These are phyloP conservation scores for Dynastes hyllus DNA, from an alignment of 2,888 invertebrate species.

Conservation along the genomic window DNA sequence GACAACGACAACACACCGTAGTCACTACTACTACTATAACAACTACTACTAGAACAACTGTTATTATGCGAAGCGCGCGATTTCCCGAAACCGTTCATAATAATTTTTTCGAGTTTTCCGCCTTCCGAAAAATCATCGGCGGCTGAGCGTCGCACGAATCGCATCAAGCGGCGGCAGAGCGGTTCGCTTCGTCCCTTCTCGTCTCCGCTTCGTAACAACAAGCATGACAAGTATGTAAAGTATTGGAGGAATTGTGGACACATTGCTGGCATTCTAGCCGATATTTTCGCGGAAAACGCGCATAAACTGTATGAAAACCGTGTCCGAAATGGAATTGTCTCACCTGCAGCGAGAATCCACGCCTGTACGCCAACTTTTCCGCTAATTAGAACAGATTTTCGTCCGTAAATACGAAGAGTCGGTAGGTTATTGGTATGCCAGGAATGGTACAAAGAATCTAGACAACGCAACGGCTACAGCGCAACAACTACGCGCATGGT, in stretches of 20 bases:
- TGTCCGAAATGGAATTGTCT: slow-evolving; percentile 75
- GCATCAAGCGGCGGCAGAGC: slow-evolving; percentile 33
- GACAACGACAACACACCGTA: slow-evolving; percentile 42
- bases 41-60: slow-evolving; percentile 9
- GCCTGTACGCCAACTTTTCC: slow-evolving; percentile 76
- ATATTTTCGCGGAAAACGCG: slow-evolving; percentile 77
- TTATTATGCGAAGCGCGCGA: slow-evolving; percentile 53
- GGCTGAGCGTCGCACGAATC: slow-evolving; percentile 17
- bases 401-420: slow-evolving; percentile 82
- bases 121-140: slow-evolving; percentile 62
- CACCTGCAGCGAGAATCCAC: slow-evolving; percentile 81
- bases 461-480: slow-evolving; percentile 93
- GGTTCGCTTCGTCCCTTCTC: slow-evolving; percentile 65
- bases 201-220: slow-evolving; percentile 74
- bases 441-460: slow-evolving; percentile 98
- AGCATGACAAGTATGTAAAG: slow-evolving; percentile 86
- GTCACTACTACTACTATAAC: slow-evolving; percentile 30
- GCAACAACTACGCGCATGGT: slow-evolving; percentile 88
- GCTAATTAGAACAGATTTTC: slow-evolving; percentile 81
- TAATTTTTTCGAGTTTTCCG: slow-evolving; percentile 56
- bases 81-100: slow-evolving; percentile 54
- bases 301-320: slow-evolving; percentile 78
- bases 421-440: slow-evolving; percentile 91
- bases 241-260: slow-evolving; percentile 84
- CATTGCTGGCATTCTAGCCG: slow-evolving; percentile 83